phyloP scores from a whole-genome alignment of 2,888 invertebrate species.

The Chirona hameri region DNA sequence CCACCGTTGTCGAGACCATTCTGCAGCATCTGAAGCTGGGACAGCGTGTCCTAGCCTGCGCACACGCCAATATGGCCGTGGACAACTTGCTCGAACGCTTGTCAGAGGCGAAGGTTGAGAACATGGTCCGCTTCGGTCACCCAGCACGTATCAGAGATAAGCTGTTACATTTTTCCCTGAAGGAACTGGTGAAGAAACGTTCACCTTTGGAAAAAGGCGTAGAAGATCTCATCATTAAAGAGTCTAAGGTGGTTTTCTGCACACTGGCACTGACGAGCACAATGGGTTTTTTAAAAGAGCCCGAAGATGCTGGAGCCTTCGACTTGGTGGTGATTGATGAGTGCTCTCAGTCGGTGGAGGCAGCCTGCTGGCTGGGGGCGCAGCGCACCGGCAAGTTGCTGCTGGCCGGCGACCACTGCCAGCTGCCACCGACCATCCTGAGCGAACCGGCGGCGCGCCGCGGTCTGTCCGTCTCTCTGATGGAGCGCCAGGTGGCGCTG shows the following conservation, averaged over 20 bases:
- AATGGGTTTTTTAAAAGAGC: too few relatives aligned
- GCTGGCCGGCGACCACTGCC: conserved; percentile 53
- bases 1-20: conserved; percentile 56
- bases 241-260: conserved; percentile 48
- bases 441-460: conserved; percentile 49
- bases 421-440: conserved; percentile 53
- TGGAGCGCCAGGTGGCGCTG: conserved; percentile 41
- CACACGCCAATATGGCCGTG: conserved; percentile 57
- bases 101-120: conserved; percentile 43
- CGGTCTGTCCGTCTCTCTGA: conserved; percentile 35
- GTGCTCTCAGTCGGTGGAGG: conserved; percentile 54
- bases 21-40: conserved; percentile 49
- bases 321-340: conserved; percentile 56
- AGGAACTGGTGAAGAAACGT: conserved; percentile 43
- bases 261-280: conserved; percentile 50
- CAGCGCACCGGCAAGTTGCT: conserved; percentile 50
- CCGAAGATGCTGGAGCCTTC: conserved; percentile 51
- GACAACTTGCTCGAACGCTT: conserved; percentile 55
- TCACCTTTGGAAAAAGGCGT: too few relatives aligned
- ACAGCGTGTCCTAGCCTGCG: conserved; percentile 53
- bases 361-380: conserved; percentile 56
- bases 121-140: conserved; percentile 55
- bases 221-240: too few relatives aligned
- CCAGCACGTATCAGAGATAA: conserved; percentile 52
- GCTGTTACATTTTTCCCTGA: conserved; percentile 47